Conservation (phyloP, 2,888 invertebrate species). For the Conus canariensis region DNA sequence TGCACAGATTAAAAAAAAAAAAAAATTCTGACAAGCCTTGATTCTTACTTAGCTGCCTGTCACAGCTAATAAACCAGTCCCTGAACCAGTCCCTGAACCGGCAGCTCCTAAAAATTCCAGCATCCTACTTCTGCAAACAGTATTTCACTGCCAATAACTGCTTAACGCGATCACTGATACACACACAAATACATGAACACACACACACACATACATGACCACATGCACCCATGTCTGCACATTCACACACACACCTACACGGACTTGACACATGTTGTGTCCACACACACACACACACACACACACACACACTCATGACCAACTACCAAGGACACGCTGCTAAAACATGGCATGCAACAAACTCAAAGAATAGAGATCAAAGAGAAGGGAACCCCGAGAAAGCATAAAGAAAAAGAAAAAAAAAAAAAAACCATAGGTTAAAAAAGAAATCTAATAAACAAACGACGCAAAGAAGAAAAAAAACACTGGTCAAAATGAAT, state of each 20-base stretch:
- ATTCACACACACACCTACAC: constrained; percentile 24
- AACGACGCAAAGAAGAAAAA: constrained; percentile 5
- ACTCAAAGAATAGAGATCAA: neutral
- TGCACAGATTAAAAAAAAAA: no score
- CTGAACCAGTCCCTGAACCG: no score
- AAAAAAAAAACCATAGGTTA: neutral
- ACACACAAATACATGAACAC: constrained; percentile 14
- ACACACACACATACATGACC: neutral
- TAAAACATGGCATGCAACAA: neutral
- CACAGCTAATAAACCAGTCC: no score
- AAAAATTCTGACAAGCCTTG: no score
- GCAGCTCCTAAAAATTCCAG: no score
- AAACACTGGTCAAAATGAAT: constrained; percentile 5
- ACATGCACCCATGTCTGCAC: neutral
- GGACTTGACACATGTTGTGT: neutral
- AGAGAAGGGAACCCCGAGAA: neutral
- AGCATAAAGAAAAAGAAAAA: neutral
- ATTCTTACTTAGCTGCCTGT: no score
- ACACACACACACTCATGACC: neutral
- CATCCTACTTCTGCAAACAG: no score
- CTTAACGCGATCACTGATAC: neutral
- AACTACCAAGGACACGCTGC: neutral
- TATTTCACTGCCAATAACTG: no score
- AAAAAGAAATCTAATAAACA: constrained; percentile 2
- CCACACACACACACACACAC: constrained; percentile 36